A percentile compares a stretch with the other conserved stretches of the same genome.
These are phyloP conservation scores for Nylanderia fulva DNA, from an alignment of 1,140 invertebrate genomes.

Conservation along the genomic window DNA sequence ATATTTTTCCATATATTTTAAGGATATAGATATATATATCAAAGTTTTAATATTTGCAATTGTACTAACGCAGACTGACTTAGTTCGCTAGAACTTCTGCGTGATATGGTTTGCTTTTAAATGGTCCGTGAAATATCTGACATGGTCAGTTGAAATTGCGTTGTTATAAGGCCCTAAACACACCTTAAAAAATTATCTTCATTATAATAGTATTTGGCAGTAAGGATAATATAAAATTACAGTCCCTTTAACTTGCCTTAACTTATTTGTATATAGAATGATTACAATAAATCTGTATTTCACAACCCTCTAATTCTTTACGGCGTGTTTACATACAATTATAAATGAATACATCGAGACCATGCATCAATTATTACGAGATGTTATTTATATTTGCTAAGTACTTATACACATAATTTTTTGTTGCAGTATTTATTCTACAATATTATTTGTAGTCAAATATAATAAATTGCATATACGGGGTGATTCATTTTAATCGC, in stretches of 20 bases:
- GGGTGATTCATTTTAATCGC: too few relatives aligned
- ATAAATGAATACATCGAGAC: not conserved
- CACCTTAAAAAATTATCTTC: constrained; percentile 31
- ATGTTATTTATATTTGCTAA: not conserved
- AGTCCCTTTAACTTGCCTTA: not conserved
- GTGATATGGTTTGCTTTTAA: constrained; percentile 65
- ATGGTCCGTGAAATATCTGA: constrained; percentile 60
- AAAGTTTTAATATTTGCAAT: constrained; percentile 61
- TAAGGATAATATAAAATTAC: constrained; percentile 57
- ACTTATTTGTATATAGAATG: constrained; percentile 18
- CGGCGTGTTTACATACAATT: not conserved
- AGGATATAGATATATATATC: constrained; percentile 42
- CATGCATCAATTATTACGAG: not conserved
- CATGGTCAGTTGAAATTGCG: constrained; percentile 49
- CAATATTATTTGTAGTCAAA: not conserved
- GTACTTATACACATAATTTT: not conserved
- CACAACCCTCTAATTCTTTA: not conserved
- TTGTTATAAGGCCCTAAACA: constrained; percentile 58
- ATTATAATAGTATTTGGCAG: constrained; percentile 52
- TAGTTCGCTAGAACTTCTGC: constrained; percentile 58
- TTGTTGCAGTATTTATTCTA: not conserved
- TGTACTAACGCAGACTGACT: constrained; percentile 67
- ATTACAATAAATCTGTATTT: not conserved
- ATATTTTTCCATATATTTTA: constrained; percentile 50
- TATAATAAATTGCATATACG: constrained; percentile 11